Percentiles rank a stretch among this genome's conserved stretches.
Evolutionary conservation across 1,140 invertebrate species (phyloP).

Genomic region (Octopus sinensis): DNA sequence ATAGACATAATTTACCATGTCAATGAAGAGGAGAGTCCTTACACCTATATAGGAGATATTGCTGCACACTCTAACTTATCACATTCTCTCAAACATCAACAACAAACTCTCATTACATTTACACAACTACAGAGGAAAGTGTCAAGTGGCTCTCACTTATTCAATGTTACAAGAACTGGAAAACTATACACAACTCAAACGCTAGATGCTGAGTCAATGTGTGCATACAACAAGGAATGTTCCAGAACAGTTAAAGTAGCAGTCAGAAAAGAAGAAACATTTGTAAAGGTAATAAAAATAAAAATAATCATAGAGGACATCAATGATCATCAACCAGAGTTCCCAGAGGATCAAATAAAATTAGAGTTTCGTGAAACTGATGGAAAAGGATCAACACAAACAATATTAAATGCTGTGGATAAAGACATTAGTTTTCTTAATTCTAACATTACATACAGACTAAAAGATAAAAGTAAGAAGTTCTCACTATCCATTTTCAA

Average conservation of each 20-base stretch:
- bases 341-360: constrained; percentile 63
- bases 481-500: constrained; percentile 33
- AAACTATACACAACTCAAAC: background rate
- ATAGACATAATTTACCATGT: constrained; percentile 29
- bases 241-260: background rate
- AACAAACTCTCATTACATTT: background rate
- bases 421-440: constrained; percentile 65
- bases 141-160: constrained; percentile 45
- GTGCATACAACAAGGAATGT: background rate
- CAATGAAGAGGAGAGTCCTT: constrained; percentile 25
- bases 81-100: constrained; percentile 3
- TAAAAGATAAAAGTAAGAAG: constrained; percentile 66
- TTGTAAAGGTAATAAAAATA: constrained; percentile 59
- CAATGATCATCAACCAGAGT: constrained; percentile 70
- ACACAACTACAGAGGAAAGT: background rate
- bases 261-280: background rate
- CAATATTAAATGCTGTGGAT: constrained; percentile 64
- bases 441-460: background rate
- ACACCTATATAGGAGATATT: constrained; percentile 37
- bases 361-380: constrained; percentile 32
- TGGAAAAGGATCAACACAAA: constrained; percentile 21
- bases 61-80: constrained; percentile 31
- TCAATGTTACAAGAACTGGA: constrained; percentile 78
- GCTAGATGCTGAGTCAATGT: background rate
- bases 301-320: constrained; percentile 89